These are phyloP conservation scores for Melanargia galathea DNA, from an alignment of 2,888 invertebrate genomes.

Conservation along the genomic window DNA sequence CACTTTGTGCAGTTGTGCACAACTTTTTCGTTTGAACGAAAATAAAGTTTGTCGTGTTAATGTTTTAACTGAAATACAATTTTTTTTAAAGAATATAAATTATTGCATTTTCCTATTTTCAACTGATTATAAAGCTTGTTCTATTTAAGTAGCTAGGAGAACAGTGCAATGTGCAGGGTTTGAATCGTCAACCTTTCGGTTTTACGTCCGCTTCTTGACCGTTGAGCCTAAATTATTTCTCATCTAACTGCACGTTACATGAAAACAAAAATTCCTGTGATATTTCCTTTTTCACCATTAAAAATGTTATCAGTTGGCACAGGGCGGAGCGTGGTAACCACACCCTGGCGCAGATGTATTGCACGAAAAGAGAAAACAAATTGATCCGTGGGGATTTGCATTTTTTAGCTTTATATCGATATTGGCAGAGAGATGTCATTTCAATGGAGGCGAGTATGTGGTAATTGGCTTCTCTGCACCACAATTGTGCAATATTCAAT, in stretches of 20 bases:
- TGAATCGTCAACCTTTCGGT: too few species aligned
- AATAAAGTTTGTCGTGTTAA: not conserved
- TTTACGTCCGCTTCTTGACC: too few species aligned
- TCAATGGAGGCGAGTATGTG: not conserved
- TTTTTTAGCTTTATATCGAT: slow-evolving; percentile 41
- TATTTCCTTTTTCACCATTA: not conserved
- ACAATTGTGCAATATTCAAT: too few species aligned
- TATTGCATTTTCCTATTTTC: too few species aligned
- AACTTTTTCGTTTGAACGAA: not conserved
- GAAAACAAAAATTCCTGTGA: not conserved
- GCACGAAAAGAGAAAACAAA: slow-evolving; percentile 51
- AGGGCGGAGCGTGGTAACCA: slow-evolving; percentile 55
- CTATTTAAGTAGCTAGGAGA: too few species aligned
- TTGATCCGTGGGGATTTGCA: slow-evolving; percentile 55
- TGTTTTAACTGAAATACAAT: not conserved
- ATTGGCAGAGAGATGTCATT: not conserved
- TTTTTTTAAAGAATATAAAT: too few species aligned
- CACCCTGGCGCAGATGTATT: slow-evolving; percentile 56
- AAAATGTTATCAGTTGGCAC: slow-evolving; percentile 8
- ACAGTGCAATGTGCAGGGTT: too few species aligned
- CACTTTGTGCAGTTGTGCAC: not conserved
- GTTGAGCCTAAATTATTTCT: too few species aligned
- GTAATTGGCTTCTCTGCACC: too few species aligned
- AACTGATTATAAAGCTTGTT: too few species aligned
- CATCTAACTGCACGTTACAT: too few species aligned